A percentile compares a stretch with the other conserved stretches of the same genome.
Evolutionary conservation across 1,140 invertebrate genomes (phyloP).

Genomic region (Leptopilina clavipes): DNA sequence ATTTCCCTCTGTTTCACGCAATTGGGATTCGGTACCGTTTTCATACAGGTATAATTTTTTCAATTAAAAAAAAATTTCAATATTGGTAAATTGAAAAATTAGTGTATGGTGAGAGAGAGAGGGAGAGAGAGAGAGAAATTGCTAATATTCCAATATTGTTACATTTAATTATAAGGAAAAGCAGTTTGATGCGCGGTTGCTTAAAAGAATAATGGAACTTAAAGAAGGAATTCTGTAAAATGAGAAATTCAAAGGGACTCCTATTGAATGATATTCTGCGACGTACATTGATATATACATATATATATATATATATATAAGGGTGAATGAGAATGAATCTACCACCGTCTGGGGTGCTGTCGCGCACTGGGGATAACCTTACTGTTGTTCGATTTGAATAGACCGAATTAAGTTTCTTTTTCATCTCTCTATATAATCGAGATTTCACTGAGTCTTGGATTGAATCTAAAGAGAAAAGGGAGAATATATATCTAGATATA

Average conservation of each 20-base stretch:
- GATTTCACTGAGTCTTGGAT: constrained; percentile 29
- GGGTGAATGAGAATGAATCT: constrained; percentile 29
- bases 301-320: neutral
- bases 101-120: too few relatives aligned
- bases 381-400: constrained; percentile 24
- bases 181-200: neutral
- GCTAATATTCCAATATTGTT: too few relatives aligned
- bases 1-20: neutral
- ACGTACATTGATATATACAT: neutral
- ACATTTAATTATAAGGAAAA: too few relatives aligned
- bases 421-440: constrained; percentile 34
- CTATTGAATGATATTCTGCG: neutral
- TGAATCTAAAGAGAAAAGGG: constrained; percentile 2
- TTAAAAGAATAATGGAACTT: neutral
- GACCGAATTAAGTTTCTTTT: constrained; percentile 33
- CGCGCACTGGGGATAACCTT: constrained; percentile 19
- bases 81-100: neutral
- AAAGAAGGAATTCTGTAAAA: neutral
- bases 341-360: constrained; percentile 1
- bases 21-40: too few relatives aligned
- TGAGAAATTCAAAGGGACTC: neutral
- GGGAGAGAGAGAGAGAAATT: too few relatives aligned
- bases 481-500: neutral
- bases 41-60: too few relatives aligned
- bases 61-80: neutral